Conservation (phyloP, 1,140 invertebrate genomes). For the Schmidtea mediterranea region DNA sequence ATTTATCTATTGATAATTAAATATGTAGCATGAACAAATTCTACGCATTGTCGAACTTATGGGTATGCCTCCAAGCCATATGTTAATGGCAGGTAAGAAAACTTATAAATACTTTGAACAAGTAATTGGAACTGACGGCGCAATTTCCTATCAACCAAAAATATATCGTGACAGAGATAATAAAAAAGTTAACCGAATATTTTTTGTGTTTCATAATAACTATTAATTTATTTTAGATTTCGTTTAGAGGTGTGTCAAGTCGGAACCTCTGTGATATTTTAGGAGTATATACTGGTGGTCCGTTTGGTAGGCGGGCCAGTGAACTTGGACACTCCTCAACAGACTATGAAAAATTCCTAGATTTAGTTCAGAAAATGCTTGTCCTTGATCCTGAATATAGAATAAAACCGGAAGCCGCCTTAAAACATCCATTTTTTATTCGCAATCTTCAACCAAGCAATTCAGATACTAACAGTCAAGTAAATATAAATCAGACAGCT, state of each 20-base stretch:
- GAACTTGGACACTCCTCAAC: conserved; percentile 69
- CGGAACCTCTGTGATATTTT: conserved; percentile 12
- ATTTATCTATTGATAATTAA: no score
- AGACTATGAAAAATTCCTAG: conserved; percentile 87
- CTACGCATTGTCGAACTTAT: no score
- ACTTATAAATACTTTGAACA: conserved; percentile 91
- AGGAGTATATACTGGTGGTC: conserved; percentile 55
- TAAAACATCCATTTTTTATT: conserved; percentile 40
- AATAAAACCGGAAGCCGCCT: conserved; percentile 71
- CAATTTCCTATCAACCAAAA: conserved; percentile 63
- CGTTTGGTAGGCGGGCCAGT: conserved; percentile 46
- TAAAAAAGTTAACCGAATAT: no score
- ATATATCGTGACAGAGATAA: no score
- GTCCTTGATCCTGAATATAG: conserved; percentile 78
- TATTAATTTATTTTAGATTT: no score
- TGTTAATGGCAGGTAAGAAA: conserved; percentile 78
- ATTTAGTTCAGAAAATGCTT: conserved; percentile 73
- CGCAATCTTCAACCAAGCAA: background rate
- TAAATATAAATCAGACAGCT: no score
- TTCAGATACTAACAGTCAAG: no score
- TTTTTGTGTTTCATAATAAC: no score
- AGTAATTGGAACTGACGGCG: conserved; percentile 31
- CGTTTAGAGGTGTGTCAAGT: no score
- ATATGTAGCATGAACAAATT: no score
- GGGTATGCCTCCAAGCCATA: conserved; percentile 77